These are phyloP conservation scores for Lanius collurio DNA, from an alignment of 2,113 vertebrate species.

Conservation along the genomic window DNA sequence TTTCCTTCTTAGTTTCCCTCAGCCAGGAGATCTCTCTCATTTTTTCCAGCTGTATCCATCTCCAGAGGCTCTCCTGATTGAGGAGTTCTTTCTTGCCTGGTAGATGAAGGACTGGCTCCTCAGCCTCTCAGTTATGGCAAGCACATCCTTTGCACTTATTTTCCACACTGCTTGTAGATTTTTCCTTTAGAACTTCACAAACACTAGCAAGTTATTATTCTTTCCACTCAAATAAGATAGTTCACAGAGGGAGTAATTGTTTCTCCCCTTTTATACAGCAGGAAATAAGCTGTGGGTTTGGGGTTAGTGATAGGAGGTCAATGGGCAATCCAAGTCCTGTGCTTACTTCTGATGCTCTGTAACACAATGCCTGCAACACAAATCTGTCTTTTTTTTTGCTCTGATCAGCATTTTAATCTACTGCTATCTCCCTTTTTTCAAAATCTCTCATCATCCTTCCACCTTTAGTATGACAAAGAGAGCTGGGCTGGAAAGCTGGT, in stretches of 20 bases:
- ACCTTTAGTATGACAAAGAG: not conserved
- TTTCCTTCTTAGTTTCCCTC: not conserved
- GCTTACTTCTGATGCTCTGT: not conserved
- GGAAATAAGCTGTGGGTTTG: not conserved
- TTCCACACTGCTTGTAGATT: not conserved
- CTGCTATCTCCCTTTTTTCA: not conserved
- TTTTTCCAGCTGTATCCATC: not conserved
- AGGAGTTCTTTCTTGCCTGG: not conserved
- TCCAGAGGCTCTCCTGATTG: not conserved
- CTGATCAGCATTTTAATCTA: not conserved
- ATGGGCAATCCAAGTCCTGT: not conserved
- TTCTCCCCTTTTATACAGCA: not conserved
- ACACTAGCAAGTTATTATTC: not conserved
- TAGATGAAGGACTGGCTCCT: not conserved
- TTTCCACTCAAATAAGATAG: not conserved
- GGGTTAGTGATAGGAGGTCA: not conserved
- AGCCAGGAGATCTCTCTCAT: not conserved
- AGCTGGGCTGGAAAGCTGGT: not conserved
- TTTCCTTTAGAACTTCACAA: not conserved
- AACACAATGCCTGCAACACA: not conserved
- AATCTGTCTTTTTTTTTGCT: not conserved
- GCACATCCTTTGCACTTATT: not conserved
- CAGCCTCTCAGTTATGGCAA: not conserved
- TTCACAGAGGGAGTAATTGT: not conserved
- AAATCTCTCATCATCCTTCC: not conserved